These are phyloP conservation scores for Agriotes lineatus DNA, from an alignment of 2,888 invertebrate species.

Conservation along the genomic window DNA sequence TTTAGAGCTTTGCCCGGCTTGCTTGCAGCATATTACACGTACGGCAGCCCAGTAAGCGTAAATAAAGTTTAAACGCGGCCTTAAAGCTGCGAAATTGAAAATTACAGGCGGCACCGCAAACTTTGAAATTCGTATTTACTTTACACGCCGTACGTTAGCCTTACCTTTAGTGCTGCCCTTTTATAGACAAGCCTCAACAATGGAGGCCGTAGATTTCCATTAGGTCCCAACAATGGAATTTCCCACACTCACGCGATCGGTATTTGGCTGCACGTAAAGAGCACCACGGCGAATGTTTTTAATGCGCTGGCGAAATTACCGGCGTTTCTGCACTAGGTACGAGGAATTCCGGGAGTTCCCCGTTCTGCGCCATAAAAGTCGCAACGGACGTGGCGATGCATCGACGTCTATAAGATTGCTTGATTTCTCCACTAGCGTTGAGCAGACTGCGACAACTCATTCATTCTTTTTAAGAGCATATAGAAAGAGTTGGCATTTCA, in stretches of 20 bases:
- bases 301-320: too few relatives aligned
- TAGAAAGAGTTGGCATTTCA: too few relatives aligned
- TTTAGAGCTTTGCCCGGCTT: constrained; percentile 1
- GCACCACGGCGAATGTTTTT: constrained; percentile 16
- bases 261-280: constrained; percentile 20
- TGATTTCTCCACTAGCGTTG: too few relatives aligned
- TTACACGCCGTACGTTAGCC: constrained; percentile 32
- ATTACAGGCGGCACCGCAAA: constrained; percentile 31
- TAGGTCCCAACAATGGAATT: constrained; percentile 46
- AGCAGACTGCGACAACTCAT: too few relatives aligned
- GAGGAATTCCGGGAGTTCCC: too few relatives aligned
- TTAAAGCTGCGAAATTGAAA: constrained; percentile 25
- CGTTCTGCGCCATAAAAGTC: too few relatives aligned
- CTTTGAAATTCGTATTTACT: constrained; percentile 38
- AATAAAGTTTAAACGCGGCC: constrained; percentile 30
- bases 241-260: constrained; percentile 33
- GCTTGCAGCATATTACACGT: background rate
- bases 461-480: too few relatives aligned
- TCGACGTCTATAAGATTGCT: too few relatives aligned
- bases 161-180: constrained; percentile 38
- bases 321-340: too few relatives aligned
- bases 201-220: constrained; percentile 48
- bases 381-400: too few relatives aligned
- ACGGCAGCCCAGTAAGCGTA: constrained; percentile 25
- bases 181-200: constrained; percentile 47